Conservation (phyloP, 2,113 vertebrate species). For the Barnardius zonarius region DNA sequence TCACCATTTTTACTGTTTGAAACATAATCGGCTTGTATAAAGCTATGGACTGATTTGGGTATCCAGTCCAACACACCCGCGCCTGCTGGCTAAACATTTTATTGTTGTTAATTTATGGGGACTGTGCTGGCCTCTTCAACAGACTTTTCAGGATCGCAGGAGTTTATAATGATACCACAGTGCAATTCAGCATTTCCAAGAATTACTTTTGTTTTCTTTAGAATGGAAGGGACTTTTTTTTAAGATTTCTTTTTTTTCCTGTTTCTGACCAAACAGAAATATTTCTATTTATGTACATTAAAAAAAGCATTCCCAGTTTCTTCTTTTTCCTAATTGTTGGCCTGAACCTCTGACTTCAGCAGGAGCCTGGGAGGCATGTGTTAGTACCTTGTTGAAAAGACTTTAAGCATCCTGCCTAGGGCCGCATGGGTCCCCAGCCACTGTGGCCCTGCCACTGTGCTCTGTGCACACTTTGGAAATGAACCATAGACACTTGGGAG, state of each 20-base stretch:
- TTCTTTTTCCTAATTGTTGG: not conserved
- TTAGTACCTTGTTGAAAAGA: not conserved
- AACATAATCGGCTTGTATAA: conserved; percentile 35
- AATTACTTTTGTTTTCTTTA: conserved; percentile 46
- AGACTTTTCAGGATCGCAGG: not conserved
- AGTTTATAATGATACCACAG: not conserved
- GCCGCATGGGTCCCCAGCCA: not conserved
- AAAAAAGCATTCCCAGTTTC: not conserved
- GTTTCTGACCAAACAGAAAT: conserved; percentile 7
- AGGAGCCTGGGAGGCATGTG: not conserved
- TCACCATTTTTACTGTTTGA: conserved; percentile 12
- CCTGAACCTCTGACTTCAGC: not conserved
- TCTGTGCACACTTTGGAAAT: not conserved
- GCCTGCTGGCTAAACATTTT: conserved; percentile 27
- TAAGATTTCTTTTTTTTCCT: not conserved
- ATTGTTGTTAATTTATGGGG: conserved; percentile 27
- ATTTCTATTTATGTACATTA: not conserved
- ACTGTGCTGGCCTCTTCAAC: not conserved
- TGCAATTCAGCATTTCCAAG: conserved; percentile 45
- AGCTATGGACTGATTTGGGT: not conserved
- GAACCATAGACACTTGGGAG: not conserved
- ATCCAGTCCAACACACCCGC: not conserved
- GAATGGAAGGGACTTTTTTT: not conserved
- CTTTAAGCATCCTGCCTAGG: not conserved
- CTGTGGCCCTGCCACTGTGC: not conserved